Percentiles rank a stretch among this genome's conserved stretches.
These are phyloP conservation scores for Eupleurogrammus muticus DNA, from an alignment of 2,797 vertebrate genomes.

Conservation along the genomic window DNA sequence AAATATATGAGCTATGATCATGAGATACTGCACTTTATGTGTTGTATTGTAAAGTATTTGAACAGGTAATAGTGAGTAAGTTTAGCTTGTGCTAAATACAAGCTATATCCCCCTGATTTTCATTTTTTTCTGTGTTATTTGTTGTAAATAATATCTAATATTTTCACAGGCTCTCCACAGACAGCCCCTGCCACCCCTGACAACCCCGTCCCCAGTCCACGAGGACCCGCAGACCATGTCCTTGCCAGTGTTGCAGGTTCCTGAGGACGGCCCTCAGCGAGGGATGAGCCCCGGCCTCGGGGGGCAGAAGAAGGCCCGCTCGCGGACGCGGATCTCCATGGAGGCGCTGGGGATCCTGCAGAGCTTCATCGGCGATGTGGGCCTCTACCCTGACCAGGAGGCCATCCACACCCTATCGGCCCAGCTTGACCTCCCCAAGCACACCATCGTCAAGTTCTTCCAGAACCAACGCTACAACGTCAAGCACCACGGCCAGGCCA, in stretches of 20 bases:
- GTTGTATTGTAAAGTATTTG: no score
- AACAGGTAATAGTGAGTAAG: no score
- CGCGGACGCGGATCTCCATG: constrained; percentile 93
- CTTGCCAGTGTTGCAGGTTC: constrained; percentile 50
- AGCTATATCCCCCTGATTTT: no score
- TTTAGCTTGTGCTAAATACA: no score
- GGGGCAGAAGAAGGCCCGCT: constrained; percentile 90
- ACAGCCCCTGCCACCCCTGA: constrained; percentile 86
- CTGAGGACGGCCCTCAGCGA: constrained; percentile 50
- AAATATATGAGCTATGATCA: no score
- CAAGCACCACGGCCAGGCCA: constrained; percentile 92
- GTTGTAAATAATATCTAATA: no score
- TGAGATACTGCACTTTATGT: no score
- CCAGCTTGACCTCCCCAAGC: constrained; percentile 97
- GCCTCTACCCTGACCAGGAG: constrained; percentile 96
- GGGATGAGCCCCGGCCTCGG: constrained; percentile 47
- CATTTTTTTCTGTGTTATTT: no score
- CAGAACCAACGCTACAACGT: constrained; percentile 98
- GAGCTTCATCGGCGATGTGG: constrained; percentile 97
- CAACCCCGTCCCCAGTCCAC: constrained; percentile 86
- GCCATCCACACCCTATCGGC: constrained; percentile 98
- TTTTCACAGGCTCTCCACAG: constrained; percentile 85
- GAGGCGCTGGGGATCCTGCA: constrained; percentile 97
- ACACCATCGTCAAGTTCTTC: constrained; percentile 99
- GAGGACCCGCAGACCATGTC: constrained; percentile 85